phyloP scores from a whole-genome alignment of 2,113 vertebrate genomes.

The Columbina picui region DNA sequence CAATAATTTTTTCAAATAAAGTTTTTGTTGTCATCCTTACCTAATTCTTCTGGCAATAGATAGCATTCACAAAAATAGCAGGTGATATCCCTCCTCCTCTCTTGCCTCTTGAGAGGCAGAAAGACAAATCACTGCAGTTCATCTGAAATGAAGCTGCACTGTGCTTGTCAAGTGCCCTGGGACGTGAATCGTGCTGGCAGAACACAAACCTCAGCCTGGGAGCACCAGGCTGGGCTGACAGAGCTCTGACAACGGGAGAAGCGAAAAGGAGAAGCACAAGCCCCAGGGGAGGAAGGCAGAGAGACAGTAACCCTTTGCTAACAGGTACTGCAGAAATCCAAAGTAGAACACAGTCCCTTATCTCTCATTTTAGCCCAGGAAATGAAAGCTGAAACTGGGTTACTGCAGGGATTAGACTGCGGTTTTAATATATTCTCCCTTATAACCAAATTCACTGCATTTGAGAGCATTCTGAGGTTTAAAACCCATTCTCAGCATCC shows the following conservation, averaged over 20 bases:
- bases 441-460: neutral
- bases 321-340: neutral
- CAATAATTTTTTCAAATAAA: conserved; percentile 81
- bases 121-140: neutral
- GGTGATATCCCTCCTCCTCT: neutral
- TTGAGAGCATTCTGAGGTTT: neutral
- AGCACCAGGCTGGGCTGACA: neutral
- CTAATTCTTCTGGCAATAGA: neutral
- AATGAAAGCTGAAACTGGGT: neutral
- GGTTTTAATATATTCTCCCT: neutral
- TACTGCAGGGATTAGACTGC: neutral
- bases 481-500: neutral
- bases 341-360: neutral
- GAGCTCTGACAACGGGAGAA: conserved; percentile 6
- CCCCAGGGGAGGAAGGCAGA: neutral
- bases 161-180: neutral
- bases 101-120: neutral
- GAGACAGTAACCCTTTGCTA: neutral
- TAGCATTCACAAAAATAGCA: neutral
- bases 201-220: neutral
- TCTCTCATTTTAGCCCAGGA: neutral
- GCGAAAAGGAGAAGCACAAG: neutral
- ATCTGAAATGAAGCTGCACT: neutral
- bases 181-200: neutral
- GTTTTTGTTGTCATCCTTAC: conserved; percentile 69